These are phyloP conservation scores for Xestia ashworthii DNA, from an alignment of 2,888 invertebrate species.

Conservation along the genomic window DNA sequence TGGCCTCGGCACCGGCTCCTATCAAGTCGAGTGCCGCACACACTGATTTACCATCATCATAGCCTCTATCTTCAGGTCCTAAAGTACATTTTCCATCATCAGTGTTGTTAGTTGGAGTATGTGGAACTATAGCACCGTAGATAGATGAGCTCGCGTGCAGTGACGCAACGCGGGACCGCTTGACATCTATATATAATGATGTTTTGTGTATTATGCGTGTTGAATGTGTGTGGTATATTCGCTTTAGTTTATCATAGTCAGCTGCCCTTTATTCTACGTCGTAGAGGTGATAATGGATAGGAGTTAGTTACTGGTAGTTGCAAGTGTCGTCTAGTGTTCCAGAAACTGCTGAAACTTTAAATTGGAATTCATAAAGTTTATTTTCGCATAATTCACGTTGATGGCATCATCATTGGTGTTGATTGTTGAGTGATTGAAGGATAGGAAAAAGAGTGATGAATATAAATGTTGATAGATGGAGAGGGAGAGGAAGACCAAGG, in stretches of 20 bases:
- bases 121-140: slow-evolving; percentile 71
- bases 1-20: slow-evolving; percentile 79
- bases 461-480: too few relatives aligned
- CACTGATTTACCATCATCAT: slow-evolving; percentile 48
- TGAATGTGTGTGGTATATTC: slow-evolving; percentile 50
- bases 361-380: slow-evolving; percentile 2
- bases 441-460: too few relatives aligned
- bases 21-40: slow-evolving; percentile 73
- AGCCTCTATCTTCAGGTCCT: slow-evolving; percentile 49
- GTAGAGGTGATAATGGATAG: neutral
- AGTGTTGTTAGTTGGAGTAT: slow-evolving; percentile 35
- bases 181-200: slow-evolving; percentile 69
- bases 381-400: neutral
- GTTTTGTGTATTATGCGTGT: slow-evolving; percentile 52
- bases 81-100: slow-evolving; percentile 63
- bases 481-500: too few relatives aligned
- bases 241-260: slow-evolving; percentile 41
- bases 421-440: neutral
- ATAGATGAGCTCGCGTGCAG: slow-evolving; percentile 77
- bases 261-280: slow-evolving; percentile 33
- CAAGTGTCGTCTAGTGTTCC: neutral
- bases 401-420: neutral
- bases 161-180: slow-evolving; percentile 78
- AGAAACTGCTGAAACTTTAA: slow-evolving; percentile 4
- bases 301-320: neutral